Conservation (phyloP, 2,113 vertebrate species). For the Eonycteris spelaea region DNA sequence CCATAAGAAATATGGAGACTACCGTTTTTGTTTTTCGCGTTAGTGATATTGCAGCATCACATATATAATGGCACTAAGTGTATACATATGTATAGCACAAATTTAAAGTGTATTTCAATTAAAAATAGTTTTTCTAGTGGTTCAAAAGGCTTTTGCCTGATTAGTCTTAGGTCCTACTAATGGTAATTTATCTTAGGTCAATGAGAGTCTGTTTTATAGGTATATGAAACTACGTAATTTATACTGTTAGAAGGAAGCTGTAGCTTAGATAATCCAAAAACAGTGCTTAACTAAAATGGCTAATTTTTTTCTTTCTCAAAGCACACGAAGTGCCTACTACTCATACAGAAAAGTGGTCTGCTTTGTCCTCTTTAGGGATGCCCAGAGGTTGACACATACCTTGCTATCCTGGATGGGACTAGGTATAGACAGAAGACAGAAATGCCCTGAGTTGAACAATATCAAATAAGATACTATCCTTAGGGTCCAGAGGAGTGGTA, state of each 20-base stretch:
- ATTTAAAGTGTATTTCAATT: not conserved
- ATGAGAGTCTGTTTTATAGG: not conserved
- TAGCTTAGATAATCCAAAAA: constrained; percentile 2
- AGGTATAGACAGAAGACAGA: not conserved
- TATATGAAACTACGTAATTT: not conserved
- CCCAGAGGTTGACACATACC: not conserved
- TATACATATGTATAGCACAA: not conserved
- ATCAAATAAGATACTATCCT: not conserved
- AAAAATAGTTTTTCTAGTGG: not conserved
- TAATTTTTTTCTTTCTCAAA: not conserved
- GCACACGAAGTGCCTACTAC: not conserved
- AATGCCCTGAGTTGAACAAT: not conserved
- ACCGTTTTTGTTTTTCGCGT: not conserved
- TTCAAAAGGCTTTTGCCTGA: not conserved
- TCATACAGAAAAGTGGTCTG: not conserved
- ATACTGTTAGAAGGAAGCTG: not conserved
- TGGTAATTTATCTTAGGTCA: not conserved
- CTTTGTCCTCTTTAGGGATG: not conserved
- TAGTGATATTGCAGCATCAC: not conserved
- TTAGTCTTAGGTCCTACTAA: not conserved
- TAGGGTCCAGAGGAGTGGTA: not conserved
- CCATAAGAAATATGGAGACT: not conserved
- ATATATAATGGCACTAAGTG: not conserved
- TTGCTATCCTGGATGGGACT: not conserved
- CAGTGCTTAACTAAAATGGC: not conserved